Evolutionary conservation across 2,888 invertebrate genomes (phyloP).

Genomic region (Mechanitis messenoides): DNA sequence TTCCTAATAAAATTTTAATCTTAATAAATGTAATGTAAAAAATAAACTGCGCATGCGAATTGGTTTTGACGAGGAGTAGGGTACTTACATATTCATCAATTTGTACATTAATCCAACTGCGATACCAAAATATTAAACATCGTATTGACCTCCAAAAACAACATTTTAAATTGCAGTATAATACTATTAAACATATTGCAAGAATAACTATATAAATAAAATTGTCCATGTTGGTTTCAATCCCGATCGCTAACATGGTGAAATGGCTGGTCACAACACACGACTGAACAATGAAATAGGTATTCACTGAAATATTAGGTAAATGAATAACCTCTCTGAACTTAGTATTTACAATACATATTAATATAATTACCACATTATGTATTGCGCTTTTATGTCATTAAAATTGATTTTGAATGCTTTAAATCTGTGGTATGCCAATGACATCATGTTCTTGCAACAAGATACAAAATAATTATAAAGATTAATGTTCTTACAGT

Average conservation of each 20-base stretch:
- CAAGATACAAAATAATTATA: no score
- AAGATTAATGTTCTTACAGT: no score
- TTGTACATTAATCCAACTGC: not conserved
- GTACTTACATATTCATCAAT: not conserved
- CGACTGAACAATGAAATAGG: conserved; percentile 7
- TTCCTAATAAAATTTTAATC: no score
- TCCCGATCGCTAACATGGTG: not conserved
- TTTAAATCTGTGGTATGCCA: not conserved
- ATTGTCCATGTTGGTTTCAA: not conserved
- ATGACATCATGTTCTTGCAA: not conserved
- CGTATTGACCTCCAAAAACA: not conserved
- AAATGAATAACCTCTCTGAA: conserved; percentile 1
- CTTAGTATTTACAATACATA: not conserved
- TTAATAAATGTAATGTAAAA: no score
- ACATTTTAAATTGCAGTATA: not conserved
- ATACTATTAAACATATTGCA: not conserved
- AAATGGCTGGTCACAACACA: not conserved
- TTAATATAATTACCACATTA: not conserved
- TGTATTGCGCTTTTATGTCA: not conserved
- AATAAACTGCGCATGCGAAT: no score
- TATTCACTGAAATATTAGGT: not conserved
- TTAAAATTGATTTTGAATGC: not conserved
- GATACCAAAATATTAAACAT: not conserved
- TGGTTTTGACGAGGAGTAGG: no score
- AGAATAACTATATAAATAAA: not conserved